Evolutionary conservation across 2,888 invertebrate species (phyloP).

Genomic region (Volucella inanis): DNA sequence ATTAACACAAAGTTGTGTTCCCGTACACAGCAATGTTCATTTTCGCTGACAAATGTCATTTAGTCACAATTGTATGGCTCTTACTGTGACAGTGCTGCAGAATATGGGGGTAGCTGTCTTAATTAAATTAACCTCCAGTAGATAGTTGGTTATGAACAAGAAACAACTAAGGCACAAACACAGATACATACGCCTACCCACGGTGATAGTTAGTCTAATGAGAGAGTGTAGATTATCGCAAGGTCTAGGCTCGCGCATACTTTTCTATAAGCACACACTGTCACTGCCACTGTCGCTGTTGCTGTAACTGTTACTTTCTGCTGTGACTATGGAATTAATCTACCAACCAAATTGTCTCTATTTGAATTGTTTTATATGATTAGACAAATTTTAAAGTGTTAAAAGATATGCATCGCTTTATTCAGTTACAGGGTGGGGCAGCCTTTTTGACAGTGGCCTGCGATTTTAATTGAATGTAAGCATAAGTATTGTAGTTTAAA

Average conservation of each 20-base stretch:
- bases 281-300: slow-evolving; percentile 6
- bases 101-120: slow-evolving; percentile 35
- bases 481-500: too few relatives aligned
- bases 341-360: too few relatives aligned
- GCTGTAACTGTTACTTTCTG: too few relatives aligned
- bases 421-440: too few relatives aligned
- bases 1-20: slow-evolving; percentile 3
- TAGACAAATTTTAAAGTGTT: too few relatives aligned
- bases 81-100: neutral
- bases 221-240: slow-evolving; percentile 30
- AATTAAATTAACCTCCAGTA: slow-evolving; percentile 60
- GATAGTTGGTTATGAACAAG: slow-evolving; percentile 39
- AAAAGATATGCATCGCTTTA: too few relatives aligned
- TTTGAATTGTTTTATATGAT: too few relatives aligned
- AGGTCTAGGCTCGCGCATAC: slow-evolving; percentile 55
- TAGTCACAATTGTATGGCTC: slow-evolving; percentile 40
- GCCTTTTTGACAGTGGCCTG: too few relatives aligned
- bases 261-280: neutral
- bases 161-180: slow-evolving; percentile 27
- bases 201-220: neutral
- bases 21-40: slow-evolving; percentile 18
- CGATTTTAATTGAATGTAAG: too few relatives aligned
- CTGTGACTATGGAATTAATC: too few relatives aligned
- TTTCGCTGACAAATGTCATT: slow-evolving; percentile 57
- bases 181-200: slow-evolving; percentile 1